A percentile compares a stretch with the other conserved stretches of the same genome.
Evolutionary conservation across 1,140 invertebrate genomes (phyloP).

Genomic region (Caenorhabditis latens): DNA sequence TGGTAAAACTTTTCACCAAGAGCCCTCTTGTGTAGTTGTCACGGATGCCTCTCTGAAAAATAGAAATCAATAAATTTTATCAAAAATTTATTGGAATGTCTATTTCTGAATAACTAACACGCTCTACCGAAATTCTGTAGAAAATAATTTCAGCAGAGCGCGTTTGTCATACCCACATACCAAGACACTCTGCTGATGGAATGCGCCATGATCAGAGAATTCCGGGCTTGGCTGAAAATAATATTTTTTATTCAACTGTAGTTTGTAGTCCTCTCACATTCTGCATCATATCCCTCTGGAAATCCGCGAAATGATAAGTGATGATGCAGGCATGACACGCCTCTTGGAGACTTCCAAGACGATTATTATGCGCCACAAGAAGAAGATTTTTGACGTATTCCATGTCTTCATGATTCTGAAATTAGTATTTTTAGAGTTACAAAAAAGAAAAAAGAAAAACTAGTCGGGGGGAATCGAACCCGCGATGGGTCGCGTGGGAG

Average conservation of each 20-base stretch:
- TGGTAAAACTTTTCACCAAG: not conserved
- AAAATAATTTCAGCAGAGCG: not conserved
- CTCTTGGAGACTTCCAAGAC: constrained; percentile 2
- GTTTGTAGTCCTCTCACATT: not conserved
- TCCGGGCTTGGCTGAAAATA: constrained; percentile 12
- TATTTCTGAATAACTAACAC: no score
- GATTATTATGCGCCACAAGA: not conserved
- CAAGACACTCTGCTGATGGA: not conserved
- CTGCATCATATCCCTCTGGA: not conserved
- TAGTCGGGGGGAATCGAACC: no score
- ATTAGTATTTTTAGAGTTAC: not conserved
- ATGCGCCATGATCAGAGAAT: not conserved
- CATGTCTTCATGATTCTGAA: constrained; percentile 27
- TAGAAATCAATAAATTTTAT: no score
- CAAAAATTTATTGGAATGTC: no score
- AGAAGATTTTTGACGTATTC: not conserved
- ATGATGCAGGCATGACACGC: constrained; percentile 7
- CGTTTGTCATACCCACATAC: not conserved
- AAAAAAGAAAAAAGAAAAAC: no score
- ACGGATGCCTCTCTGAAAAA: not conserved
- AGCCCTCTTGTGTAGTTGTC: constrained; percentile 16
- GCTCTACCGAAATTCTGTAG: no score
- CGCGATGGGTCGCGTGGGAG: no score
- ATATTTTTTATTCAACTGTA: not conserved
- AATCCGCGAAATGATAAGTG: constrained; percentile 7